Evolutionary conservation across 1,140 invertebrate species (phyloP).

Genomic region (Brevipalpus yothersi): DNA sequence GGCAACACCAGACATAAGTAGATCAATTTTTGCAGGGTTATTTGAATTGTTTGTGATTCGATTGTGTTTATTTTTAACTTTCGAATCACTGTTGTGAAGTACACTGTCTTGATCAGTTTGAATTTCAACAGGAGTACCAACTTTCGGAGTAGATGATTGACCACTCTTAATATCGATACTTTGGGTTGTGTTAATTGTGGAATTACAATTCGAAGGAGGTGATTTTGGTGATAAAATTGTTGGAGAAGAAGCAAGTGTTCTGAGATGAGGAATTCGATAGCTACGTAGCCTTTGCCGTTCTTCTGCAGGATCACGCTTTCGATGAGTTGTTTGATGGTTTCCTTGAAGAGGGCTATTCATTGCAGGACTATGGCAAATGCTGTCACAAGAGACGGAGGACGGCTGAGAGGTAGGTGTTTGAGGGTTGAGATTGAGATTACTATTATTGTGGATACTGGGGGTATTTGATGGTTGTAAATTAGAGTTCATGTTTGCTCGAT

Average conservation of each 20-base stretch:
- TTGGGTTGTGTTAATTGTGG: not conserved
- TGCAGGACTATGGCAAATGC: slow-evolving; percentile 5
- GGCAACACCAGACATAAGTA: not conserved
- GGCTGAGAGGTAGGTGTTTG: slow-evolving; percentile 2
- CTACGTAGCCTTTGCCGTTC: slow-evolving; percentile 7
- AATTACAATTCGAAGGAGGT: not conserved
- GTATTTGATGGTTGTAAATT: not conserved
- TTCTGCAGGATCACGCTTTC: slow-evolving; percentile 5
- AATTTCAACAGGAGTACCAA: not conserved
- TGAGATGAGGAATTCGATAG: slow-evolving; percentile 9
- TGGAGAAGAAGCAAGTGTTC: not conserved
- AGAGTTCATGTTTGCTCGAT: not conserved
- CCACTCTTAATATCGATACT: not conserved
- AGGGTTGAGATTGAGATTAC: not conserved
- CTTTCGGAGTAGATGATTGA: not conserved
- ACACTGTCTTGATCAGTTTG: not conserved
- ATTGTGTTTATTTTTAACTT: not conserved
- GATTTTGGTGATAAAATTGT: not conserved
- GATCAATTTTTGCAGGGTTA: too few relatives aligned
- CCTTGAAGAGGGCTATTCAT: slow-evolving; percentile 1
- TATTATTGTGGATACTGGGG: not conserved
- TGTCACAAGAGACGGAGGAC: slow-evolving; percentile 5
- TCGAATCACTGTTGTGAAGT: not conserved
- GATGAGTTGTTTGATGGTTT: not conserved
- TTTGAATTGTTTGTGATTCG: not conserved